Conservation (phyloP, 1,140 invertebrate genomes). For the Sitophilus oryzae region DNA sequence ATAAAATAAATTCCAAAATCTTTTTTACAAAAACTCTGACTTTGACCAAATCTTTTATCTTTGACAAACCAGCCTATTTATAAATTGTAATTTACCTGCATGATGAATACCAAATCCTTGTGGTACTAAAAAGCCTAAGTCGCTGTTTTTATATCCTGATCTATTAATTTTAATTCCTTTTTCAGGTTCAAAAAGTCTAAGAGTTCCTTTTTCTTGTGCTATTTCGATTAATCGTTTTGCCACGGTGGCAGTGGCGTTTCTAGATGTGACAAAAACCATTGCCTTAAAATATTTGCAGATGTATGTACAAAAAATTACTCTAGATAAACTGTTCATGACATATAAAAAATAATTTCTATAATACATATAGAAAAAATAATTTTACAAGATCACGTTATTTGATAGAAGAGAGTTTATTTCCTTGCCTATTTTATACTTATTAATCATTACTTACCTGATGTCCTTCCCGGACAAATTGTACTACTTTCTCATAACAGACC, state of each 20-base stretch:
- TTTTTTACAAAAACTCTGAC: too few relatives aligned
- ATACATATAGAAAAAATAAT: too few relatives aligned
- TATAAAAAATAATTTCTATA: too few relatives aligned
- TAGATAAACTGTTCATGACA: not conserved
- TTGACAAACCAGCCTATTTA: too few relatives aligned
- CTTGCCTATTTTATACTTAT: not conserved
- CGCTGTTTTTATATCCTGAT: conserved; percentile 37
- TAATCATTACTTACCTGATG: conserved; percentile 59
- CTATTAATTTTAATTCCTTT: conserved; percentile 49
- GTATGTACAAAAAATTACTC: not conserved
- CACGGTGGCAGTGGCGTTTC: conserved; percentile 89
- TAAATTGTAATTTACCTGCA: conserved; percentile 74
- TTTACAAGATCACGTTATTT: too few relatives aligned
- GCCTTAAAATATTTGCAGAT: conserved; percentile 47
- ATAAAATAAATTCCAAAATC: too few relatives aligned
- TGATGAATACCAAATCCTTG: conserved; percentile 94
- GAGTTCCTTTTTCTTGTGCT: conserved; percentile 59
- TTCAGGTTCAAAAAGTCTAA: conserved; percentile 63
- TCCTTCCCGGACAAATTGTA: conserved; percentile 78
- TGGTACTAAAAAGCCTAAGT: conserved; percentile 74
- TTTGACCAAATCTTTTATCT: too few relatives aligned
- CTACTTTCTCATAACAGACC: conserved; percentile 90
- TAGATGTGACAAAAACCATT: conserved; percentile 98
- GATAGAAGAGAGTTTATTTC: too few relatives aligned
- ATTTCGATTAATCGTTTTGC: conserved; percentile 49